phyloP scores from a whole-genome alignment of 2,888 invertebrate genomes.

The Yponomeuta malinellus region DNA sequence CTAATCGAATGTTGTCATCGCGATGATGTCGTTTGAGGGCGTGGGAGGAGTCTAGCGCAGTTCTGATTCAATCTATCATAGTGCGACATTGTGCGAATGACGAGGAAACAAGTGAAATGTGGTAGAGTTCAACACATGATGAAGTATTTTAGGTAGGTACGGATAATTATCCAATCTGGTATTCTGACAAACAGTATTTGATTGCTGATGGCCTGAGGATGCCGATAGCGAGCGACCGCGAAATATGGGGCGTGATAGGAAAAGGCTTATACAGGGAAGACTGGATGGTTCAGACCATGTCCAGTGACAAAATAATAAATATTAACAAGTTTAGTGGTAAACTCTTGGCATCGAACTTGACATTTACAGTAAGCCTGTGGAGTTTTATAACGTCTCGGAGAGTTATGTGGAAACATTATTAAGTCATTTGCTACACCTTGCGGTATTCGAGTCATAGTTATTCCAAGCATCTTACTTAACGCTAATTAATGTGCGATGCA shows the following conservation, averaged over 20 bases:
- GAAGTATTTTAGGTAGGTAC: slow-evolving; percentile 51
- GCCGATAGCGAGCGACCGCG: too few species aligned
- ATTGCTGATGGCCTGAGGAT: too few species aligned
- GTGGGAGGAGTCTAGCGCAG: slow-evolving; percentile 8
- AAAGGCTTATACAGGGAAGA: neutral
- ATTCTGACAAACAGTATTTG: neutral
- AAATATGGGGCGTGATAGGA: too few species aligned
- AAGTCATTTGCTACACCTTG: slow-evolving; percentile 18
- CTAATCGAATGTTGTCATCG: slow-evolving; percentile 11
- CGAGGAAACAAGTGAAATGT: neutral
- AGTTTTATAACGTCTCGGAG: neutral
- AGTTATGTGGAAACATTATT: slow-evolving; percentile 16
- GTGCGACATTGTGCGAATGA: neutral
- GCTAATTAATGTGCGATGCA: slow-evolving; percentile 6
- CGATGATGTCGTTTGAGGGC: neutral
- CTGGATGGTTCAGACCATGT: neutral
- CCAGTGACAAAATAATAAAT: neutral
- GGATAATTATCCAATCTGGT: neutral
- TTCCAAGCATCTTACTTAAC: slow-evolving; percentile 8
- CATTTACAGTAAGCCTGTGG: slow-evolving; percentile 10
- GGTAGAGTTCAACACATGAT: slow-evolving; percentile 57
- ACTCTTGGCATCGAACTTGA: slow-evolving; percentile 18
- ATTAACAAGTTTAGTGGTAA: neutral
- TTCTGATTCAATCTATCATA: slow-evolving; percentile 5
- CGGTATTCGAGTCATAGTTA: slow-evolving; percentile 6